Percentiles rank a stretch among this genome's conserved stretches.
phyloP scores from a whole-genome alignment of 2,113 vertebrate genomes.

The Spea multiplicata region DNA sequence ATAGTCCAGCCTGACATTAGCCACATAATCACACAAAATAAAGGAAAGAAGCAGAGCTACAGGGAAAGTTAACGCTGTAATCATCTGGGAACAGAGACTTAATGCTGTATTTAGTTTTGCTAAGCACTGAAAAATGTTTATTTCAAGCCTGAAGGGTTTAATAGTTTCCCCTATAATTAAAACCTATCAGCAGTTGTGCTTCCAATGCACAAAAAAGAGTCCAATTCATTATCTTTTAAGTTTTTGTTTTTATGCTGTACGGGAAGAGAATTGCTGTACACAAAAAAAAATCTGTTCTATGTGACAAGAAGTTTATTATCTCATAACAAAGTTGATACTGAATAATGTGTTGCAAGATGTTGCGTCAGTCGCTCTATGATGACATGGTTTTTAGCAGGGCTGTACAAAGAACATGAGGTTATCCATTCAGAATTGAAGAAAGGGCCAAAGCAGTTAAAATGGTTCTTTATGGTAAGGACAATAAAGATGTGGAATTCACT shows the following conservation, averaged over 20 bases:
- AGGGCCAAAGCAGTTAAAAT: too few species aligned
- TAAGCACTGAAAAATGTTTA: slow-evolving; percentile 55
- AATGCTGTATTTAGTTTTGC: slow-evolving; percentile 52
- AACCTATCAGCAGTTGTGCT: slow-evolving; percentile 40
- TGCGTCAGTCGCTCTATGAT: too few species aligned
- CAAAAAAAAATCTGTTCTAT: too few species aligned
- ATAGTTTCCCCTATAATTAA: slow-evolving; percentile 46
- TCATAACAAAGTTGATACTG: background rate
- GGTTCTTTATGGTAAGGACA: too few species aligned
- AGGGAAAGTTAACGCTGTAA: slow-evolving; percentile 45
- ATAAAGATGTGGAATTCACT: too few species aligned
- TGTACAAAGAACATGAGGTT: too few species aligned
- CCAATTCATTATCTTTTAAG: background rate
- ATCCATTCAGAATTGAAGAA: too few species aligned
- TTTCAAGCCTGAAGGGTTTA: slow-evolving; percentile 50
- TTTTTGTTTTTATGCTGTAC: background rate
- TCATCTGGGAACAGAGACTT: slow-evolving; percentile 50
- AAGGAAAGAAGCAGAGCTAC: slow-evolving; percentile 50
- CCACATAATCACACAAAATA: slow-evolving; percentile 32
- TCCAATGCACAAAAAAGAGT: slow-evolving; percentile 18
- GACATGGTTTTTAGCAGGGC: too few species aligned
- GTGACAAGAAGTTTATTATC: too few species aligned
- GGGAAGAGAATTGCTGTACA: background rate
- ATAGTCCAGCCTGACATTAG: slow-evolving; percentile 28
- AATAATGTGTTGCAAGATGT: too few species aligned